These are phyloP conservation scores for Limnephilus marmoratus DNA, from an alignment of 2,888 invertebrate species.

Conservation along the genomic window DNA sequence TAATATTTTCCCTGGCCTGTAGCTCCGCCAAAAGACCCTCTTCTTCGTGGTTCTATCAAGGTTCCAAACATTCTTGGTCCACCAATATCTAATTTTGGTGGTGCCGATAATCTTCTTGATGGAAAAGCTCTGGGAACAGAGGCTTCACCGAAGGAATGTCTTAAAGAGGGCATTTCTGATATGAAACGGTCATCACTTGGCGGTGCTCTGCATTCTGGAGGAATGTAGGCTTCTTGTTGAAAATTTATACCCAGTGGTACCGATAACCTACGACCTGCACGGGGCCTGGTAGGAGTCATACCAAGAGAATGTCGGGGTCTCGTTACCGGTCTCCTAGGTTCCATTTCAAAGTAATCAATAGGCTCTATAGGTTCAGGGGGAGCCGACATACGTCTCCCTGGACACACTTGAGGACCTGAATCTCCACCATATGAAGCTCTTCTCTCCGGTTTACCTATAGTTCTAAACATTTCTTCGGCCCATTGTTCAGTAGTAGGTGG, in stretches of 20 bases:
- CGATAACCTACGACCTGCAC: conserved; percentile 6
- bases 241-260: neutral
- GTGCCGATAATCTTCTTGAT: neutral
- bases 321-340: conserved; percentile 20
- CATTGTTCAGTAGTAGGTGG: neutral
- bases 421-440: conserved; percentile 42
- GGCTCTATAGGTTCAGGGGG: neutral
- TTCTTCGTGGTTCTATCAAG: conserved; percentile 13
- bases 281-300: conserved; percentile 23
- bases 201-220: neutral
- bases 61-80: conserved; percentile 6
- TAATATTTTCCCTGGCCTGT: neutral
- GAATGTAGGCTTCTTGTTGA: neutral
- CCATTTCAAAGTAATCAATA: conserved; percentile 30
- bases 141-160: neutral
- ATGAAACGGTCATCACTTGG: neutral
- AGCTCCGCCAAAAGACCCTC: conserved; percentile 19
- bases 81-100: conserved; percentile 17
- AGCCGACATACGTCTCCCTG: conserved; percentile 26
- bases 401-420: neutral
- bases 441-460: neutral
- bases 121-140: neutral
- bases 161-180: neutral
- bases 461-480: conserved; percentile 32
- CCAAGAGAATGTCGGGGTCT: conserved; percentile 10